Base-by-base conservation (phyloP, 2,797 vertebrate genomes). In the Sebastes umbrosus region DNA sequence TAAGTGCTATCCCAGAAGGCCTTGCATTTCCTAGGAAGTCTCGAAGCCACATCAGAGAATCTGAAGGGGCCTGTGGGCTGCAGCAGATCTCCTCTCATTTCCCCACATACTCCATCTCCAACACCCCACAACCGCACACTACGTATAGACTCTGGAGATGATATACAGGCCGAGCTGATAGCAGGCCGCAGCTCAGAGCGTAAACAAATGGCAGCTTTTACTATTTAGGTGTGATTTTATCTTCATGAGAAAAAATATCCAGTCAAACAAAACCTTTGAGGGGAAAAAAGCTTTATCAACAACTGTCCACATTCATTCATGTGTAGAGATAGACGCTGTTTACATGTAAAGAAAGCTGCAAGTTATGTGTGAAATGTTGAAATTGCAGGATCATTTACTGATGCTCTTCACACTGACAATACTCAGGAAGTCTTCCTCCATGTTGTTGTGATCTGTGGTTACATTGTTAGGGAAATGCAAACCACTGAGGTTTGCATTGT, bases 1-100 rank as follows among this genome's bases (percentile, higher is more conserved):
- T 88, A 86, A 92, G 86, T 55, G 75, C 81, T 87, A 83, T 91
- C 90, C 93, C 92, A 94, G 89, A 90, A 93, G 88, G 90, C 88
- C 77, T 82, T 87, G 88, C 89, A 83, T 92, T 94, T 90, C 88
- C 81, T 65, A 76, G 92, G 90, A 93, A 93, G 88, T 87, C 87
- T 87, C 73, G 60, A 85, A 92, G 91, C 93, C 94, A 95, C 94
- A 94, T 95, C 93, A 94, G 88, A 94, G 91, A 65, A 75, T 68
- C 70, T n/a, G 73, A 90, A 85, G 85, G 90, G 91, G 90, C 86
- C 91, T 92, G 87, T 92, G 89, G 92, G 88, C 88, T 90, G 90
- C 89, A 90, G 73, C 87, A 90, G 88, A 94, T 88, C 93, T 92
- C 90, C 86, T 92, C 88, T 94, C 87, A 90, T 94, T 94, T 92